These are phyloP conservation scores for Euspilapteryx auroguttella DNA, from an alignment of 2,888 invertebrate species.

Conservation along the genomic window DNA sequence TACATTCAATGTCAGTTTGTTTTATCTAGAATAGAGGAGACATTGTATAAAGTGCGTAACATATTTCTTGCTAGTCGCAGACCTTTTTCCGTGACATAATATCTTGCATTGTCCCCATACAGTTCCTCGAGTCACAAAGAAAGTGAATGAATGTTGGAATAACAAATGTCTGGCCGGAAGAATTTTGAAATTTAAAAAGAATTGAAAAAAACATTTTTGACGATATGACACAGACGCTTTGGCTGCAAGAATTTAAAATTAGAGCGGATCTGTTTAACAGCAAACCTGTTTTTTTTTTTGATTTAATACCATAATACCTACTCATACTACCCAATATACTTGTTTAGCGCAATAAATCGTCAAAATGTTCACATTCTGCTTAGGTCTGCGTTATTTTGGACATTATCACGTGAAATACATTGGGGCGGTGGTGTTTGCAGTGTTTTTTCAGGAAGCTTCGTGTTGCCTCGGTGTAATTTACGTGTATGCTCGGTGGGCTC, in stretches of 20 bases:
- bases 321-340: too few relatives aligned
- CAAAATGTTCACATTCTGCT: too few relatives aligned
- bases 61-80: constrained; percentile 43
- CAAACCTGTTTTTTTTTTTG: too few relatives aligned
- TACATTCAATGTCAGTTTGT: constrained; percentile 60
- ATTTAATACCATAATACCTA: too few relatives aligned
- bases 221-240: constrained; percentile 51
- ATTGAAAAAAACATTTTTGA: constrained; percentile 26
- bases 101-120: constrained; percentile 8
- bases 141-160: constrained; percentile 51
- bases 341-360: background rate
- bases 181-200: constrained; percentile 29
- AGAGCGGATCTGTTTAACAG: too few relatives aligned
- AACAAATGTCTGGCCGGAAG: constrained; percentile 35
- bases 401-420: too few relatives aligned
- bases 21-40: constrained; percentile 54
- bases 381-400: too few relatives aligned
- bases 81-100: constrained; percentile 40
- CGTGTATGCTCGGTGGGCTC: constrained; percentile 33
- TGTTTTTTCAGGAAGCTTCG: constrained; percentile 25
- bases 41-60: constrained; percentile 47
- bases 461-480: constrained; percentile 29
- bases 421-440: too few relatives aligned
- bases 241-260: constrained; percentile 23
- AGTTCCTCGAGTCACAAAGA: constrained; percentile 38